Evolutionary conservation across 2,888 invertebrate genomes (phyloP).

Genomic region (Blastobasis lacticolella): DNA sequence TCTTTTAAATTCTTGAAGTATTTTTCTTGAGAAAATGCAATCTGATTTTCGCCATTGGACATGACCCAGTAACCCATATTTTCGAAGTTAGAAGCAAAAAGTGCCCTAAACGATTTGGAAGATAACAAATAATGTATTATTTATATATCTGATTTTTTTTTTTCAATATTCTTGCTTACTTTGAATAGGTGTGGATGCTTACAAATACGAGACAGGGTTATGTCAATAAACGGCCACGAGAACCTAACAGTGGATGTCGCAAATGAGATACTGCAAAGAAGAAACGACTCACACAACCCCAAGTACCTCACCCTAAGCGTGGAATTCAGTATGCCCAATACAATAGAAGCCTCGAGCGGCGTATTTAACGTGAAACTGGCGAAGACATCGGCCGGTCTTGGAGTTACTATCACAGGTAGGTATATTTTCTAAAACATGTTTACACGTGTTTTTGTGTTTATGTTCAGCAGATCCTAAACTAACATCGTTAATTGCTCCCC

Average conservation of each 20-base stretch:
- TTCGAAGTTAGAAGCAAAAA: too few relatives aligned
- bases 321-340: conserved; percentile 93
- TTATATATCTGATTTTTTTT: too few relatives aligned
- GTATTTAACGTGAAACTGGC: conserved; percentile 93
- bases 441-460: not conserved
- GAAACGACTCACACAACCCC: conserved; percentile 71
- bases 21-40: too few relatives aligned
- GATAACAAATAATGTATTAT: too few relatives aligned
- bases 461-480: conserved; percentile 6
- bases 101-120: too few relatives aligned
- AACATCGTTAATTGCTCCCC: conserved; percentile 5
- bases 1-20: too few relatives aligned
- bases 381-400: conserved; percentile 85
- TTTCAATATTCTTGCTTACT: too few relatives aligned
- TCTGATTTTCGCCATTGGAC: too few relatives aligned
- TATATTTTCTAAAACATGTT: not conserved
- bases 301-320: conserved; percentile 85
- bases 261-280: conserved; percentile 73
- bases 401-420: conserved; percentile 91
- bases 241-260: conserved; percentile 77
- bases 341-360: conserved; percentile 92
- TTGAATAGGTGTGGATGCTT: conserved; percentile 75
- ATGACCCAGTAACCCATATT: too few relatives aligned
- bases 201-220: conserved; percentile 86
- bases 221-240: conserved; percentile 87